Evolutionary conservation across 1,140 invertebrate genomes (phyloP), one percentile per base, ranked within the genome.

Genomic region (Ruditapes philippinarum): DNA sequence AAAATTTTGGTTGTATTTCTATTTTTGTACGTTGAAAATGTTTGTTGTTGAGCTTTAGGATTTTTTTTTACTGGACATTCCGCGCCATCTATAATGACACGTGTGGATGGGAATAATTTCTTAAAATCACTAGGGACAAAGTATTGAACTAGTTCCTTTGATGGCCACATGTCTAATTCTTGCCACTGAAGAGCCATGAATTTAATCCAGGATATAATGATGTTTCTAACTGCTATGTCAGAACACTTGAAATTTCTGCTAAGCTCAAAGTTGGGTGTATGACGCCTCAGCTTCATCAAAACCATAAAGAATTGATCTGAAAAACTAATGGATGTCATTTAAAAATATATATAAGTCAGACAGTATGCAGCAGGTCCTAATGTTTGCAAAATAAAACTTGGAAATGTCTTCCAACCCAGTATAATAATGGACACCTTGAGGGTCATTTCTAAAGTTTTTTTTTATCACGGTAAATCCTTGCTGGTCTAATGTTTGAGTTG

Each of bases 1-100:
- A 92, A 38, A n/a, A 87, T 65, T 81, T 92, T 92, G 3, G 91
- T 74, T 49, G 79, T 91, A 68, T 91, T 91, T 84, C 90, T 83
- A 70, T 95, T 94, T 57, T 94, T 94, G 81, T 94, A 93, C 0
- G 90, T 88, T 28, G 91, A 94, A 82, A 94, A 94, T 14, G 92
- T 93, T 70, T 91, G 90, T 74, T 94, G 92, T 82, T 95, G 92
- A 33, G 92, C 86, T 33, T 76, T 84, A 57, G 91, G 90, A 79
- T 87, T 84, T 31, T 60, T 87, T 84, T 84, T 89, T 2, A 94
- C 88, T 14, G 90, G 92, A 45, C 91, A 92, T 91, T 95, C 93
- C 33, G 91, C 92, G 17, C 80, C 90, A 92, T 95, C 93, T 51
- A 95, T 57, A 25, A 93, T 94, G 4, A 94, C 91, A 73, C 93